Conservation (phyloP, 2,888 invertebrate species). For the Iphiclides podalirius region DNA sequence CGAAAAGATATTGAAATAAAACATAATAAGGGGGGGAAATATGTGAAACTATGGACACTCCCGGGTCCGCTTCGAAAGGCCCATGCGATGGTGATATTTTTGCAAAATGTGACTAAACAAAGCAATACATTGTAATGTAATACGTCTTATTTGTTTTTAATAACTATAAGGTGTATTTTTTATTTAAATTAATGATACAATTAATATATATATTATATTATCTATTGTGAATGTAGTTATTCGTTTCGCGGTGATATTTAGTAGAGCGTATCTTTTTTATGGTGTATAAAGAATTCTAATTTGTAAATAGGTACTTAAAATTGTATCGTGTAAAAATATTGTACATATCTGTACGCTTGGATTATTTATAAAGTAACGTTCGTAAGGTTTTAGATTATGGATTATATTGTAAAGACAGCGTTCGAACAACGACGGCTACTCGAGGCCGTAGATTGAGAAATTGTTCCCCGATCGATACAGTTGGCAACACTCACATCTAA, state of each 20-base stretch:
- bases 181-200: constrained; percentile 58
- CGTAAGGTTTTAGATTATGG: constrained; percentile 56
- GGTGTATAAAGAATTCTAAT: constrained; percentile 79
- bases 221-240: constrained; percentile 77
- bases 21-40: constrained; percentile 38
- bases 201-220: constrained; percentile 47
- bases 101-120: constrained; percentile 85
- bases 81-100: constrained; percentile 82
- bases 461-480: constrained; percentile 23
- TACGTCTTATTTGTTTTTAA: constrained; percentile 80
- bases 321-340: constrained; percentile 77
- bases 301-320: constrained; percentile 80
- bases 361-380: constrained; percentile 72
- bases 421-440: constrained; percentile 27
- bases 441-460: constrained; percentile 27
- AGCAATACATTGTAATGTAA: constrained; percentile 88
- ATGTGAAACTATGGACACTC: constrained; percentile 31
- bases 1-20: constrained; percentile 49
- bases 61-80: constrained; percentile 39
- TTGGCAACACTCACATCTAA: constrained; percentile 16
- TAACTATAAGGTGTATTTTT: constrained; percentile 69
- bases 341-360: constrained; percentile 80
- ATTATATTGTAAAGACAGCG: constrained; percentile 48
- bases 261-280: constrained; percentile 76
- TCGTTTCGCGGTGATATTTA: constrained; percentile 79